Percentiles rank a stretch among this genome's conserved stretches.
Evolutionary conservation across 1,140 invertebrate species (phyloP).

Genomic region (Maconellicoccus hirsutus): DNA sequence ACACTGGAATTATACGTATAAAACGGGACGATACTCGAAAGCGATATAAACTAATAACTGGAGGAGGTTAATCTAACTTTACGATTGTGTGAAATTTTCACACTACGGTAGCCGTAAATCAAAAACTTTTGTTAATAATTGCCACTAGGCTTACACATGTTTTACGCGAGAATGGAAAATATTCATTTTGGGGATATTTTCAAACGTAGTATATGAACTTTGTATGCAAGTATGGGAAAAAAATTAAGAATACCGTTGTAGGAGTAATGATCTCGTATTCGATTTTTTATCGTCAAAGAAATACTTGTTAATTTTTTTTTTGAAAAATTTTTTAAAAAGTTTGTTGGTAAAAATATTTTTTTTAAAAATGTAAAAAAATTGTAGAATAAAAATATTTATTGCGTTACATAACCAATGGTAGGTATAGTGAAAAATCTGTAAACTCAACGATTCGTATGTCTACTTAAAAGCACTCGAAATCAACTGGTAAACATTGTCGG

Average conservation of each 20-base stretch:
- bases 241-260: too few relatives aligned
- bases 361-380: too few relatives aligned
- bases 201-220: too few relatives aligned
- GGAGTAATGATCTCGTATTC: too few relatives aligned
- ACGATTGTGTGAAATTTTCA: conserved; percentile 3
- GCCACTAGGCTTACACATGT: conserved; percentile 2
- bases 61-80: neutral
- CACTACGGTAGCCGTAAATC: conserved; percentile 2
- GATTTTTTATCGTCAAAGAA: too few relatives aligned
- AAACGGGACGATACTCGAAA: neutral
- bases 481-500: neutral
- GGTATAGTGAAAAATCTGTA: neutral
- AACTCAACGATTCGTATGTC: neutral
- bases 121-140: conserved; percentile 10
- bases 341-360: too few relatives aligned
- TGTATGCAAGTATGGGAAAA: too few relatives aligned
- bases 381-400: too few relatives aligned
- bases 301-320: too few relatives aligned
- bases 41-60: conserved; percentile 9
- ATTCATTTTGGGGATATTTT: neutral
- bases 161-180: neutral
- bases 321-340: too few relatives aligned
- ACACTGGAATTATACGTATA: too few relatives aligned
- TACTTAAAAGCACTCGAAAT: conserved; percentile 4
- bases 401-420: neutral